Evolutionary conservation across 2,113 vertebrate species (phyloP).

Genomic region (Pelodiscus sinensis): DNA sequence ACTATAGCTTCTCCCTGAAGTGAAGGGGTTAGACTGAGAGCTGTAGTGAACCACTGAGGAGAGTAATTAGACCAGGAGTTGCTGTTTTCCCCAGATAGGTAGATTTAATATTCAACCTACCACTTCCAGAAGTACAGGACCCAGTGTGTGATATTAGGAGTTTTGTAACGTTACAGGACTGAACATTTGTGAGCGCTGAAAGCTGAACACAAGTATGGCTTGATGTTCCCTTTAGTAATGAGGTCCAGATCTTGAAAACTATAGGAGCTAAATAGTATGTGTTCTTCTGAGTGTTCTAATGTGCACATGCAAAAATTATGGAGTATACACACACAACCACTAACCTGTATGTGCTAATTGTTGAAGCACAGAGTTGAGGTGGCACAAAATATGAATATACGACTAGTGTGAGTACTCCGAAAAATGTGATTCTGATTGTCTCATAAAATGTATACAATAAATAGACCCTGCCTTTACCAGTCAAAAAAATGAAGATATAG

Average conservation of each 20-base stretch:
- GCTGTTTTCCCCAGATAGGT: too few species aligned
- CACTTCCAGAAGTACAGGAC: too few species aligned
- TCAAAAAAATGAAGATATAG: not conserved
- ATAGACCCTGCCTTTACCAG: not conserved
- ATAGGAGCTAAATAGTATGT: fast-evolving
- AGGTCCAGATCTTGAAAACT: not conserved
- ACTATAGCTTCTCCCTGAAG: too few species aligned
- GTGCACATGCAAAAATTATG: not conserved
- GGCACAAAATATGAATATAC: not conserved
- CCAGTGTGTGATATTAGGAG: too few species aligned
- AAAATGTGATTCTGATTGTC: fast-evolving
- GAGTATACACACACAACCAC: not conserved
- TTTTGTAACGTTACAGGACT: too few species aligned
- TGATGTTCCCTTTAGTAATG: not conserved
- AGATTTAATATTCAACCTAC: too few species aligned
- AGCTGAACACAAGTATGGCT: not conserved
- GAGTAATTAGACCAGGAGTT: too few species aligned
- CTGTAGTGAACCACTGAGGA: too few species aligned
- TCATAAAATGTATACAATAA: not conserved
- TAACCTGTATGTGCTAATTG: not conserved
- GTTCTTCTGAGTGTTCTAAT: not conserved
- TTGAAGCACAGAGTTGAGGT: not conserved
- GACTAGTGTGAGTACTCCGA: not conserved
- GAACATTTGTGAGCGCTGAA: not conserved
- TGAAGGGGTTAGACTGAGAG: too few species aligned